A percentile compares a stretch with the other conserved stretches of the same genome.
These are phyloP conservation scores for Orthosia incerta DNA, from an alignment of 2,888 invertebrate species.

Conservation along the genomic window DNA sequence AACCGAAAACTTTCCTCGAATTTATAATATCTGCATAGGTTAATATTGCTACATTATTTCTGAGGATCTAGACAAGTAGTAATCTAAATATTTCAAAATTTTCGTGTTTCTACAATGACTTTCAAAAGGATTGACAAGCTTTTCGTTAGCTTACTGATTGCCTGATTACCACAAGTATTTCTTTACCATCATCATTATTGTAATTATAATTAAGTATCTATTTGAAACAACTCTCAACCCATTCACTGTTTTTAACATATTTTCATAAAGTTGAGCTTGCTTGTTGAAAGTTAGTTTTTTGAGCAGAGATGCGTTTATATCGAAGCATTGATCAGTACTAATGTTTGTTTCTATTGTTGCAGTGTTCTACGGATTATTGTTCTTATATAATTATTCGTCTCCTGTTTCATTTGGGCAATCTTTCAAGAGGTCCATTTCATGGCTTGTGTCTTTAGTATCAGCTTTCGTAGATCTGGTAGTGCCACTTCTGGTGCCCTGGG, in stretches of 20 bases:
- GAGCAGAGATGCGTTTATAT: neutral
- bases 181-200: no score
- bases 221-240: no score
- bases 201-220: no score
- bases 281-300: neutral
- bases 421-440: constrained; percentile 20
- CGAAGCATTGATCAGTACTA: neutral
- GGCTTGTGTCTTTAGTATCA: neutral
- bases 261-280: neutral
- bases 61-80: no score
- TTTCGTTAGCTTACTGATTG: neutral
- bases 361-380: no score
- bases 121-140: no score
- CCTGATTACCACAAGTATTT: no score
- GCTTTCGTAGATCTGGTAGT: neutral
- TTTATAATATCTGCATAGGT: no score
- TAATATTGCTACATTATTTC: no score
- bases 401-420: neutral
- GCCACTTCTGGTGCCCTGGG: constrained; percentile 11
- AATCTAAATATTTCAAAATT: no score
- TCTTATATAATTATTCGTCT: no score
- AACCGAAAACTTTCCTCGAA: neutral
- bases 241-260: neutral
- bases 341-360: neutral
- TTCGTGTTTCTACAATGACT: neutral